A percentile compares a stretch with the other conserved stretches of the same genome.
These are phyloP conservation scores for Pangasius mekongensis DNA, from an alignment of 2,797 vertebrate genomes.

Conservation along the genomic window DNA sequence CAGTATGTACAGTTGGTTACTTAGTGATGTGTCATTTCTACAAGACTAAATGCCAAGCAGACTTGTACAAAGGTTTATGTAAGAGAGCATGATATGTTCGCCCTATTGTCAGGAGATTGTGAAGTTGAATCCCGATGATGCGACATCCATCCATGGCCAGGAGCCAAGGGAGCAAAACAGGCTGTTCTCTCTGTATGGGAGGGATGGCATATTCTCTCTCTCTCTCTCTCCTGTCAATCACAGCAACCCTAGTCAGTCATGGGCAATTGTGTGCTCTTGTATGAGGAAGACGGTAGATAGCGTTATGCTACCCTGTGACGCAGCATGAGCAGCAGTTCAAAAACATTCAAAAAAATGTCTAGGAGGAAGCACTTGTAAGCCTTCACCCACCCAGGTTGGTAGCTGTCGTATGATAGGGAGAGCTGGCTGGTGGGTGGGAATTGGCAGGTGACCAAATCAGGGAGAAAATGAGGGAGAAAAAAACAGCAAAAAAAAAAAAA, in stretches of 20 bases:
- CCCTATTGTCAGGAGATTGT: background rate
- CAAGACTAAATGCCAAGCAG: background rate
- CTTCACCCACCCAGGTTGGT: background rate
- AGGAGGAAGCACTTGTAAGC: background rate
- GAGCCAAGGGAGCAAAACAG: background rate
- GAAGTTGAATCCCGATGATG: background rate
- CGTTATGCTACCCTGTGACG: background rate
- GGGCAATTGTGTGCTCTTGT: background rate
- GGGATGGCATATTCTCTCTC: background rate
- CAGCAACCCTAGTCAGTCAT: background rate
- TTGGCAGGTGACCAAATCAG: conserved; percentile 7
- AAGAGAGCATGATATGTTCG: background rate
- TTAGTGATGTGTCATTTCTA: background rate
- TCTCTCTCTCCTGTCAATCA: background rate
- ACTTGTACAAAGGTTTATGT: conserved; percentile 7
- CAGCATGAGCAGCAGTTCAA: background rate
- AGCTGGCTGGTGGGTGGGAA: background rate
- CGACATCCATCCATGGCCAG: background rate
- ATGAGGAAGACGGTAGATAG: background rate
- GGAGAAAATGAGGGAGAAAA: background rate
- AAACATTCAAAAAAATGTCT: background rate
- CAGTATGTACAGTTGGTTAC: background rate
- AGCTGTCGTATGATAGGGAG: background rate
- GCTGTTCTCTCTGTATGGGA: background rate
- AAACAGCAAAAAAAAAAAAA: background rate